phyloP scores from a whole-genome alignment of 2,797 vertebrate species.

The Gallirallus australis region DNA sequence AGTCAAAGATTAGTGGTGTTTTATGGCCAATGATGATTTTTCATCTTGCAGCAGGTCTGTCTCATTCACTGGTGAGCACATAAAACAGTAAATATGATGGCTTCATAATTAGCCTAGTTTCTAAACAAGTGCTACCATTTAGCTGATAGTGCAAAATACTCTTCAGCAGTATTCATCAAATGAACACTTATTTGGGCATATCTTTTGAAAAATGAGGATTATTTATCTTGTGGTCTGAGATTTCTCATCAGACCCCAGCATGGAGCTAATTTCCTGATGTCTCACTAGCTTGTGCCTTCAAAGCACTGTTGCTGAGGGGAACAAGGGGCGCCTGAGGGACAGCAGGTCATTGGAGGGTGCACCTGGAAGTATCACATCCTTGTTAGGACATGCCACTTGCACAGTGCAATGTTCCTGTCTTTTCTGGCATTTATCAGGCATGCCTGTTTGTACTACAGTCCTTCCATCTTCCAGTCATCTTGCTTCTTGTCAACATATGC shows the following conservation, averaged over 20 bases:
- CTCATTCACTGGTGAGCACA: no score
- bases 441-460: background rate
- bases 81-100: constrained; percentile 51
- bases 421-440: background rate
- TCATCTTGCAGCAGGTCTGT: background rate
- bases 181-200: constrained; percentile 64
- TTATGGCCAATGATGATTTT: constrained; percentile 32
- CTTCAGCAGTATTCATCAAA: constrained; percentile 65
- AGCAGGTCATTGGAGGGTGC: background rate
- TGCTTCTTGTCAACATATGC: background rate
- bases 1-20: constrained; percentile 18
- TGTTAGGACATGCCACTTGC: rapidly evolving
- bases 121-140: constrained; percentile 69
- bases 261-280: constrained; percentile 9
- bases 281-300: background rate
- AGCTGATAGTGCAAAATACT: constrained; percentile 66
- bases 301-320: background rate
- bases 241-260: constrained; percentile 28
- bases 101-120: constrained; percentile 73
- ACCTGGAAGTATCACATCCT: background rate
- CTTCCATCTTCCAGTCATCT: background rate
- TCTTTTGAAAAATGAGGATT: constrained; percentile 52
- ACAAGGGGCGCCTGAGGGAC: background rate
- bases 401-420: background rate
- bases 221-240: constrained; percentile 17